These are phyloP conservation scores for Microcebus tavaratra DNA, from an alignment of 2,113 vertebrate genomes.

Conservation along the genomic window DNA sequence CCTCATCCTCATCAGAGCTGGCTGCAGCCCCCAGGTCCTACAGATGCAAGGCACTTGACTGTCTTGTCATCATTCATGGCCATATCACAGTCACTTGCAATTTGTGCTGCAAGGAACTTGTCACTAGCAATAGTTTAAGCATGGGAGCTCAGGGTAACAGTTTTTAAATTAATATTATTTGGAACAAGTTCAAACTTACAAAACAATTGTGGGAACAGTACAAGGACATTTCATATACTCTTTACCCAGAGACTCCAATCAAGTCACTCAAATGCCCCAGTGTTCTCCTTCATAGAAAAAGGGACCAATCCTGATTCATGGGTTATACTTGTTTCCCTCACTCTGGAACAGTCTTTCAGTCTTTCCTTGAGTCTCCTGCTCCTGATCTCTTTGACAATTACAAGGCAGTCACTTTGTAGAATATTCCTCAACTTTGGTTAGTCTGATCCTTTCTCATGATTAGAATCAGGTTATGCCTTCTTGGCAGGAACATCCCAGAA, in stretches of 20 bases:
- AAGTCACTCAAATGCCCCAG: background rate
- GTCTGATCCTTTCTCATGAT: background rate
- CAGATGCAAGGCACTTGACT: background rate
- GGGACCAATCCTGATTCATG: background rate
- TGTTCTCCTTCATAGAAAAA: background rate
- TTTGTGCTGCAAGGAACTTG: background rate
- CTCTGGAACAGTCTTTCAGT: background rate
- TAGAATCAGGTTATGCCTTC: background rate
- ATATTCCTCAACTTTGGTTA: background rate
- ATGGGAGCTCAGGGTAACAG: background rate
- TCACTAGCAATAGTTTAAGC: background rate
- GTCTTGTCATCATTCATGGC: background rate
- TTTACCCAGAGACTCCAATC: background rate
- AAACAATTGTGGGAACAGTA: background rate
- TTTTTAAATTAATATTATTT: conserved; percentile 22
- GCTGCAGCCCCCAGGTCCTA: background rate
- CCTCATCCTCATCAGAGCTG: background rate
- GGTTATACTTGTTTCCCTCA: background rate
- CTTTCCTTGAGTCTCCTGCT: background rate
- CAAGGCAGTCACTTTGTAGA: background rate
- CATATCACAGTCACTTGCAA: background rate
- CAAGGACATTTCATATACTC: background rate
- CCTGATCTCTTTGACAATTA: background rate
- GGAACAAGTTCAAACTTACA: background rate
- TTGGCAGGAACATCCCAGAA: background rate